These are phyloP conservation scores for Pitangus sulphuratus DNA, from an alignment of 2,797 vertebrate genomes.

Conservation along the genomic window DNA sequence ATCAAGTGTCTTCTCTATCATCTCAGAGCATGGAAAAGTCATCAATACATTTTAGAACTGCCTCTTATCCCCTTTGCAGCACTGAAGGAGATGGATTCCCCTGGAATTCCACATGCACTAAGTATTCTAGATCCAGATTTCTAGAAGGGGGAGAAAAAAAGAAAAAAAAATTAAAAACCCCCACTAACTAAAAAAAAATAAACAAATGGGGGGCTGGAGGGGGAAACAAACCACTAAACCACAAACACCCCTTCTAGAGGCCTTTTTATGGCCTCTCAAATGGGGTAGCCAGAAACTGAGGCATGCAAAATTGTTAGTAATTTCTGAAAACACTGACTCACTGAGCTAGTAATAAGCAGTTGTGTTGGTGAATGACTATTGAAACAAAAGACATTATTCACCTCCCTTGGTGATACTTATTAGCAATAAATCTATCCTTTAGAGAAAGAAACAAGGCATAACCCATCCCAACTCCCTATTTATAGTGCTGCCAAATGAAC, in stretches of 20 bases:
- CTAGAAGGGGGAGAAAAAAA: neutral
- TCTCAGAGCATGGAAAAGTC: slow-evolving; percentile 38
- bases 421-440: neutral
- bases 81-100: neutral
- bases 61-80: neutral
- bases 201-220: neutral
- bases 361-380: neutral
- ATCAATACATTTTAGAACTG: slow-evolving; percentile 2
- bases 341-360: neutral
- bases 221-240: neutral
- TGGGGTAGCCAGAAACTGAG: neutral
- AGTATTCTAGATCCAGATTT: neutral
- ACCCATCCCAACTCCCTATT: neutral
- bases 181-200: neutral
- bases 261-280: neutral
- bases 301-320: neutral
- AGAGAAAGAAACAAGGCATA: neutral
- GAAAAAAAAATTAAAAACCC: fast-evolving
- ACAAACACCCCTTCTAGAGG: neutral
- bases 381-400: neutral
- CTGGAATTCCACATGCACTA: neutral
- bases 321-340: slow-evolving; percentile 4
- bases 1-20: slow-evolving; percentile 18
- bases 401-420: neutral
- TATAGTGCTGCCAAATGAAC: neutral